Evolutionary conservation across 2,113 vertebrate genomes (phyloP).

Genomic region (Ciconia maguari): DNA sequence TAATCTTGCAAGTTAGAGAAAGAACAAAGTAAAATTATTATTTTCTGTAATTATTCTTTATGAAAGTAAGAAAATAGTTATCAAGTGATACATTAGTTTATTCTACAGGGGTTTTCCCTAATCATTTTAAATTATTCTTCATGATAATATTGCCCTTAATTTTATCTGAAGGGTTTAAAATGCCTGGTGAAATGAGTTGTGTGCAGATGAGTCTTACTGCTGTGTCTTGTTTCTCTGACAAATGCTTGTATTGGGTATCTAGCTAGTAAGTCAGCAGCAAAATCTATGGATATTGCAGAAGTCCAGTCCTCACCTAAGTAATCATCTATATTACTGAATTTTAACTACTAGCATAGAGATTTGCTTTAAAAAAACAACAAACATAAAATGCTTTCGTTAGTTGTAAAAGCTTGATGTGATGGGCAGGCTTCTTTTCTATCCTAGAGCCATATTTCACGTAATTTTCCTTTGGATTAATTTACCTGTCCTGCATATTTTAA

Average conservation of each 20-base stretch:
- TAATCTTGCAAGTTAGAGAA: not conserved
- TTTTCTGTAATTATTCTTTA: not conserved
- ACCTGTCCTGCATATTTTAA: not conserved
- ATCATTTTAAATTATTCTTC: not conserved
- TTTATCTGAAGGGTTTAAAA: not conserved
- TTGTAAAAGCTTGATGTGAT: not conserved
- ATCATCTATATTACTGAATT: not conserved
- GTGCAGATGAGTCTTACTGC: not conserved
- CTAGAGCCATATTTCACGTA: not conserved
- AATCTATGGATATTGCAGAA: not conserved
- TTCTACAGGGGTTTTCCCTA: not conserved
- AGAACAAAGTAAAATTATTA: not conserved
- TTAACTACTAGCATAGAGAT: not conserved
- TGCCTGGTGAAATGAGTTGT: not conserved
- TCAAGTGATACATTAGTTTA: not conserved
- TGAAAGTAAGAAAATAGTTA: not conserved
- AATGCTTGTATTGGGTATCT: not conserved
- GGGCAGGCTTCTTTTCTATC: not conserved
- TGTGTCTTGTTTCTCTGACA: not conserved
- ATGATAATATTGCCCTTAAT: not conserved
- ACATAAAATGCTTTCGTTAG: not conserved
- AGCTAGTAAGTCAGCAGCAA: not conserved
- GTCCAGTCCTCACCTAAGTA: not conserved
- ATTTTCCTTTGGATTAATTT: not conserved
- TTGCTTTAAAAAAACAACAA: not conserved